Percentiles rank a stretch among this genome's conserved stretches.
Evolutionary conservation across 1,140 invertebrate species (phyloP).

Genomic region (Lysiphlebus fabarum): DNA sequence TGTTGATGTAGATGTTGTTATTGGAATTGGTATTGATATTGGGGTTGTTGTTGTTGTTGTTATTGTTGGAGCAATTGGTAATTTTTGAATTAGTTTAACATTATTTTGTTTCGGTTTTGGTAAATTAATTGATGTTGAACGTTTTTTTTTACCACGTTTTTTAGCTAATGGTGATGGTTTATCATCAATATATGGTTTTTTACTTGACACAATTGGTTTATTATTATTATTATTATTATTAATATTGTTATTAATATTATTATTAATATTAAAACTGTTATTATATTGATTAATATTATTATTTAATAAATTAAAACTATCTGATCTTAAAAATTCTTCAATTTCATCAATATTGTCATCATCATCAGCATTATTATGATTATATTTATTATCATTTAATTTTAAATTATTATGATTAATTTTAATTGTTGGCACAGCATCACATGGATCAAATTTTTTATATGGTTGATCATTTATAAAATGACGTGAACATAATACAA

Average conservation of each 20-base stretch:
- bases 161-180: conserved; percentile 51
- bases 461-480: conserved; percentile 49
- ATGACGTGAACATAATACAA: conserved; percentile 51
- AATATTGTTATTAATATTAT: no score
- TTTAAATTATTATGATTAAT: no score
- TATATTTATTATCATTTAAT: no score
- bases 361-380: no score
- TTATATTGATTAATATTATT: no score
- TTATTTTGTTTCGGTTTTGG: conserved; percentile 41
- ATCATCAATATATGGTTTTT: conserved; percentile 49
- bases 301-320: conserved; percentile 25
- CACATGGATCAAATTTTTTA: conserved; percentile 46
- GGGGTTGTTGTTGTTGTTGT: no score
- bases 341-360: conserved; percentile 11
- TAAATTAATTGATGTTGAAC: conserved; percentile 49
- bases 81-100: conserved; percentile 38
- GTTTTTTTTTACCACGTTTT: conserved; percentile 48
- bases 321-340: neutral
- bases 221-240: conserved; percentile 28
- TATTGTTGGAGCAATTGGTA: conserved; percentile 48
- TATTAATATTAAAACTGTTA: no score
- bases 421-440: conserved; percentile 51
- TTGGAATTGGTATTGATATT: no score
- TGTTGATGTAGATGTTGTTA: no score
- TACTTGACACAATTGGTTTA: conserved; percentile 45